Evolutionary conservation across 2,888 invertebrate genomes (phyloP), one percentile per base, ranked within the genome.

Genomic region (Metalampra italica): DNA sequence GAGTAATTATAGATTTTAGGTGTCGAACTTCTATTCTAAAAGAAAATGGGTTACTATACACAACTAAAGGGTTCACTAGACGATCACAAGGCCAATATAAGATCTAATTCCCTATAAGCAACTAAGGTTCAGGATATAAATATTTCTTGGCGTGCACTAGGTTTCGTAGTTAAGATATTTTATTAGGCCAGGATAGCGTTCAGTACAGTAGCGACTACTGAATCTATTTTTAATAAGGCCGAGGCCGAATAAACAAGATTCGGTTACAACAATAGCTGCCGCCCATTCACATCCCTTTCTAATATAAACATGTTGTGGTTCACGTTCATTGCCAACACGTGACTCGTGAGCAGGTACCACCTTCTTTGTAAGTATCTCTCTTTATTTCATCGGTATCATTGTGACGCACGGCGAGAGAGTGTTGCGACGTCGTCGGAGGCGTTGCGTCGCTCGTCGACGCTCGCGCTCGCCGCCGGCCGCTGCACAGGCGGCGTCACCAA

Each of bases 401-500:
- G 60, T 71, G 75, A 75, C 74, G 74, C 65, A 63, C 51, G 53
- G 40, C 54, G 53, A 37, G 43, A 37, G 47, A 40, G 37, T 30
- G 36, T 53, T 49, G 50, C 60, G 60, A 59, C 57, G 57, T n/a
- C 54, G 36, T 59, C 60, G 57, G 56, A 53, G 47, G 55, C 52
- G 53, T 56, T 39, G 52, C 54, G 49, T 46, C 43, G 52, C 42
- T 3, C 50, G 57, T 47, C 57, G 53, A 56, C 63, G 64, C 56
- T 56, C 58, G 60, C 58, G 52, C 11, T 34, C 34, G 34, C 34
- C 9, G 11, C 11, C 9, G 51, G n/a, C 9, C 36, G 36, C 36
- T 36, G 55, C 54, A 54, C 71, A 58, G 71, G 55, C 71, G 58
- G 72, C 87, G 88, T 87, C 88, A 87, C 88, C 82, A 84, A 86